Evolutionary conservation across 2,797 vertebrate species (phyloP).

Genomic region (Podargus strigoides): DNA sequence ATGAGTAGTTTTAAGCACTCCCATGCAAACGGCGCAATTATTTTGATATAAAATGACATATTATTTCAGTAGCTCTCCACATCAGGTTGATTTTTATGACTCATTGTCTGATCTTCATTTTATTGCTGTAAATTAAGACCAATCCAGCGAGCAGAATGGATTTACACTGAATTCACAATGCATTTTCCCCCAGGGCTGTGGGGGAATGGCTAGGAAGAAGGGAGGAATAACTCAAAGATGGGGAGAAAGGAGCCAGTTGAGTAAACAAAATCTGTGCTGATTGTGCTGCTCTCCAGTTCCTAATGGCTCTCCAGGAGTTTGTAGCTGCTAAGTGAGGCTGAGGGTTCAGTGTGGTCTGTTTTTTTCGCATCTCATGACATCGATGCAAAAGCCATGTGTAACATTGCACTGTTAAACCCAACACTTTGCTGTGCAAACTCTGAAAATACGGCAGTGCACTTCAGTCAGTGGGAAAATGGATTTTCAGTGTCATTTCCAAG

Average conservation of each 20-base stretch:
- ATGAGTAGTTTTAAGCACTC: background rate
- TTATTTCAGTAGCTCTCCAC: background rate
- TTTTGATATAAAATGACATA: background rate
- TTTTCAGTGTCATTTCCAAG: background rate
- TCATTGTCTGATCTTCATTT: background rate
- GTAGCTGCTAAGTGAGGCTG: background rate
- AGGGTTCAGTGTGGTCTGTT: fast-evolving
- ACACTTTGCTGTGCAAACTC: background rate
- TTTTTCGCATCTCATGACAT: fast-evolving
- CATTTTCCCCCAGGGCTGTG: background rate
- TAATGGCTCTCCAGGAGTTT: background rate
- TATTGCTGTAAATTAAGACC: background rate
- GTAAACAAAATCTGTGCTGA: background rate
- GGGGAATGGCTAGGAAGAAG: background rate
- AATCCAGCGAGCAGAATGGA: background rate
- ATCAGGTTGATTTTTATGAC: constrained; percentile 1
- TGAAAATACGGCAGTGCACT: fast-evolving
- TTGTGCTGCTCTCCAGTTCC: background rate
- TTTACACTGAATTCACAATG: background rate
- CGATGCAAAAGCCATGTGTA: background rate
- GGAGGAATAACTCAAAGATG: background rate
- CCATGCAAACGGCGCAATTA: background rate
- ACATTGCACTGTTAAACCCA: background rate
- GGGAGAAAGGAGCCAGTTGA: background rate
- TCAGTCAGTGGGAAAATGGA: too few relatives aligned